Conservation (phyloP, 2,797 vertebrate genomes). For the Gallinago solitaria region DNA sequence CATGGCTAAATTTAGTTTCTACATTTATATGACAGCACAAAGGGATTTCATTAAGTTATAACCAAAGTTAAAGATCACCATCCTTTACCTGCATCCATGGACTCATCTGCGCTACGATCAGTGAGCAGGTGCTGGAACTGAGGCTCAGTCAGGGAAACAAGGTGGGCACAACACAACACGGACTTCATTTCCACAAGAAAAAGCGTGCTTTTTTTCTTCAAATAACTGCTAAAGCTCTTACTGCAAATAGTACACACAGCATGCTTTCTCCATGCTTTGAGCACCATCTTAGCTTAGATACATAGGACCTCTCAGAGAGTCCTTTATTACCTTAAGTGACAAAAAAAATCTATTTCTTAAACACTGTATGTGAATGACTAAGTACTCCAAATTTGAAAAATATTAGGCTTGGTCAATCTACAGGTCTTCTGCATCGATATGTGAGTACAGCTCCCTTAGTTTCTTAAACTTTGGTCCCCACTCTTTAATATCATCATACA, state of each 20-base stretch:
- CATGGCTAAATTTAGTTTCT: background rate
- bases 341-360: background rate
- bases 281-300: background rate
- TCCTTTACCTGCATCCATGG: background rate
- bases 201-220: background rate
- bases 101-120: background rate
- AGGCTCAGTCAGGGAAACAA: background rate
- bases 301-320: background rate
- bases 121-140: background rate
- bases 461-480: conserved; percentile 90
- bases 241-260: background rate
- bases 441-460: conserved; percentile 85
- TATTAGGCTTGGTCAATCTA: background rate
- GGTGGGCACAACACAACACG: rapidly evolving
- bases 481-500: conserved; percentile 77
- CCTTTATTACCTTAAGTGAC: background rate
- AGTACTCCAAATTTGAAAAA: too few relatives aligned
- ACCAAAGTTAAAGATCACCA: background rate
- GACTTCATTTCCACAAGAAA: background rate
- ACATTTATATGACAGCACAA: background rate
- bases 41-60: background rate
- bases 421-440: conserved; percentile 77
- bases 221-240: background rate
- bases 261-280: background rate
- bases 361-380: background rate